Evolutionary conservation across 2,797 vertebrate species (phyloP).

Genomic region (Zenarchopterus dispar): DNA sequence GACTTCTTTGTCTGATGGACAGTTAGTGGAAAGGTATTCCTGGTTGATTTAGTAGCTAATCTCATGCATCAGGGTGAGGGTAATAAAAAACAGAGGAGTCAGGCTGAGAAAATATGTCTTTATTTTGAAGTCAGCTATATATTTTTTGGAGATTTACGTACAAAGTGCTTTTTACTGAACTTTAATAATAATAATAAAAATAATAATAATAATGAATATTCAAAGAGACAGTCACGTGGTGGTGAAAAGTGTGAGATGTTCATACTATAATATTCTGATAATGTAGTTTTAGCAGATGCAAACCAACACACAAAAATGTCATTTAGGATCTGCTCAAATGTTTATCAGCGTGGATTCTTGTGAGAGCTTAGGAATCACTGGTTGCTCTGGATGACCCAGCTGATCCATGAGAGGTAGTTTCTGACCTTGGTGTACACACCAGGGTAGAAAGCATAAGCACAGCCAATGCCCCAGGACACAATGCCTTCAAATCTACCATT

Average conservation of each 20-base stretch:
- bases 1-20: background rate
- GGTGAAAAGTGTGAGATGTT: background rate
- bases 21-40: background rate
- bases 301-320: background rate
- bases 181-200: no score
- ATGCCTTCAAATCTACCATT: conserved; percentile 80
- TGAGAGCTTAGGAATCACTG: conserved; percentile 10
- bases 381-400: conserved; percentile 52
- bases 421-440: conserved; percentile 84
- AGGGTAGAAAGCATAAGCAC: conserved; percentile 78
- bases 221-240: no score
- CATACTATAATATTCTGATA: background rate
- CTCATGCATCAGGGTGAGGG: background rate
- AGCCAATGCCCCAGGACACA: conserved; percentile 85
- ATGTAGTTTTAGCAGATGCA: conserved; percentile 4
- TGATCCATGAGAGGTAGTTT: conserved; percentile 81
- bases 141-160: background rate
- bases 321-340: conserved; percentile 12
- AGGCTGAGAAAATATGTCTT: conserved; percentile 57
- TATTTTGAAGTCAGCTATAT: conserved; percentile 35
- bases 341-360: conserved; percentile 7
- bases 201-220: no score
- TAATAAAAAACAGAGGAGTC: conserved; percentile 2
- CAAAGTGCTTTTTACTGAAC: background rate
- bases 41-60: no score